Percentiles rank a stretch among this genome's conserved stretches.
These are phyloP conservation scores for Myxocyprinus asiaticus DNA, from an alignment of 2,113 vertebrate genomes.

Conservation along the genomic window DNA sequence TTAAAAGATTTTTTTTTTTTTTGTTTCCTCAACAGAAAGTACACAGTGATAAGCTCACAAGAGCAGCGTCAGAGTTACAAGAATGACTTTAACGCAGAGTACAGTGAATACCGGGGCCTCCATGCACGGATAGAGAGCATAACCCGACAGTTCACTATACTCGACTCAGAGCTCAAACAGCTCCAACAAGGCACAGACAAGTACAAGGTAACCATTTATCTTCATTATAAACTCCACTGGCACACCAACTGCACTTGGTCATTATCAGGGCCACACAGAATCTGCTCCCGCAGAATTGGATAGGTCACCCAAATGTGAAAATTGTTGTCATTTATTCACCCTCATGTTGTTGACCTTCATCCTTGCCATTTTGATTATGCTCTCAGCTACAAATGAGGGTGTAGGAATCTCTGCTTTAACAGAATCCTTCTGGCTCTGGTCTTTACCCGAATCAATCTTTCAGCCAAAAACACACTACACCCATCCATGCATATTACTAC, in stretches of 20 bases:
- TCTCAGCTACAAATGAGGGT: too few species aligned
- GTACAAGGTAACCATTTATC: constrained; percentile 82
- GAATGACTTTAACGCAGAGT: constrained; percentile 94
- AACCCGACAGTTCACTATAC: constrained; percentile 90
- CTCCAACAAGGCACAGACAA: constrained; percentile 90
- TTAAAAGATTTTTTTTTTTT: too few species aligned
- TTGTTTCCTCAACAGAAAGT: constrained; percentile 78
- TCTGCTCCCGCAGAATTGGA: too few species aligned
- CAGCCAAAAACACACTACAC: not conserved
- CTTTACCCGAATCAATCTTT: too few species aligned
- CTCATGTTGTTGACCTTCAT: too few species aligned
- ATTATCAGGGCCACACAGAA: too few species aligned
- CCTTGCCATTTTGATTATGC: too few species aligned
- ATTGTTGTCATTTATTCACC: too few species aligned
- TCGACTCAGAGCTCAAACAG: constrained; percentile 91
- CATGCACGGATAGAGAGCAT: constrained; percentile 92
- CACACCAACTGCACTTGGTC: too few species aligned
- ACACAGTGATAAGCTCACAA: constrained; percentile 82
- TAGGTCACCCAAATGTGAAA: too few species aligned
- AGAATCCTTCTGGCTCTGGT: not conserved
- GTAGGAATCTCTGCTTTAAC: too few species aligned
- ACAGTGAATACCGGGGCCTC: constrained; percentile 90
- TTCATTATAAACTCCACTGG: not conserved
- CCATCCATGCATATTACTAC: not conserved
- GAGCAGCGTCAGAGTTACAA: constrained; percentile 97